Base-by-base conservation (phyloP, 1,140 invertebrate genomes). In the Drosophila ohnishii region DNA sequence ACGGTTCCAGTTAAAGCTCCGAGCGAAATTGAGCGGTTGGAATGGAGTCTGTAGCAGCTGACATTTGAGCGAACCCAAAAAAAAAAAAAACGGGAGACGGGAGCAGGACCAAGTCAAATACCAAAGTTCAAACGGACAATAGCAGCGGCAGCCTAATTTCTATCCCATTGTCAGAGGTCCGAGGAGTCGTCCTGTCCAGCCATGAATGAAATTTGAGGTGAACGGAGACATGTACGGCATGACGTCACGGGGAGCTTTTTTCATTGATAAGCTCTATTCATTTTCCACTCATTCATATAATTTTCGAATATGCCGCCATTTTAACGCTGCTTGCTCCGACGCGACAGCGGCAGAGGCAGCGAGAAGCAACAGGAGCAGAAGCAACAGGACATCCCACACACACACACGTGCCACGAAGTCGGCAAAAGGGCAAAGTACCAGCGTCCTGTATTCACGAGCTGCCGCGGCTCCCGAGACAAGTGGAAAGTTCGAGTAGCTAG, bases 341-440 rank as follows among this genome's bases (percentile, higher is more conserved):
- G 57, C 72, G 65, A 25, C 59, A 30, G 55, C 45, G 37, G 42
- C 62, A 10, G 35, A n/a, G 28, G 22, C 63, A 28, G 16, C 35
- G 30, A 25, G 30, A 16, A 71, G 16, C 44, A 64, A 63, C 48
- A 56, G 63, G 34, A 57, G 19, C 34, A 39, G 35, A 40, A 72
- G 47, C 47, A 35, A 44, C 62, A 61, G 60, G 55, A 51, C 78
- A 83, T 64, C 67, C 78, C 79, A 87, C 79, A 71, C 67, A 72
- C 73, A 75, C 71, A 85, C 78, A 76, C 71, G 75, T 75, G 64
- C 39, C 63, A 53, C 34, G 39, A 48, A 74, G 56, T 55, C 44
- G 58, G 64, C 40, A 64, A 87, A 88, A 88, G 84, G 85, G 80
- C 84, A 88, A 88, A 88, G 77, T 59, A 65, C 59, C 57, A 67